Conservation (phyloP, 2,888 invertebrate species). For the Drosophila monieri region DNA sequence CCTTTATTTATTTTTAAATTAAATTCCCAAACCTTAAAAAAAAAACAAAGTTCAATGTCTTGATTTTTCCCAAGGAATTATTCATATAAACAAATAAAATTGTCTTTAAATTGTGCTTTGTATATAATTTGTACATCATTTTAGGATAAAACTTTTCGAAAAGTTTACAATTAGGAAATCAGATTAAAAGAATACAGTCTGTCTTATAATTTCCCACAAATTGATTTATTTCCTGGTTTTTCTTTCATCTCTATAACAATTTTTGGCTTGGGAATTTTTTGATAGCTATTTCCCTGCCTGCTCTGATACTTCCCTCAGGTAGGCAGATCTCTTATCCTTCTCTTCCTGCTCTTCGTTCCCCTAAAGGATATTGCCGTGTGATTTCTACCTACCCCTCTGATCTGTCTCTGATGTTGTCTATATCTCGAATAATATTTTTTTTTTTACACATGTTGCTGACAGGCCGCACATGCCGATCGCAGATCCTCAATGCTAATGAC, state of each 20-base stretch:
- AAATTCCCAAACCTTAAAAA: too few species aligned
- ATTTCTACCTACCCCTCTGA: constrained; percentile 58
- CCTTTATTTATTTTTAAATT: neutral
- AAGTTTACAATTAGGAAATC: constrained; percentile 19
- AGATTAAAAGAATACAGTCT: constrained; percentile 1
- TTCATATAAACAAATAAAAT: constrained; percentile 23
- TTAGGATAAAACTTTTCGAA: constrained; percentile 14
- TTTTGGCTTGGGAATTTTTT: constrained; percentile 7
- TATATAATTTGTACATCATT: neutral
- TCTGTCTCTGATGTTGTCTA: constrained; percentile 2
- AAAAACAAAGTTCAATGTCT: constrained; percentile 25
- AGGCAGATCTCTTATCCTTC: constrained; percentile 15
- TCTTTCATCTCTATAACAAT: constrained; percentile 5
- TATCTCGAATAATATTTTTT: neutral
- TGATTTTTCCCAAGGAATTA: constrained; percentile 14
- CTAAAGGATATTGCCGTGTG: constrained; percentile 7
- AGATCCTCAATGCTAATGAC: constrained; percentile 66
- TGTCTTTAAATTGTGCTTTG: constrained; percentile 21
- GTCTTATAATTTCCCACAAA: neutral
- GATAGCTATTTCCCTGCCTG: constrained; percentile 1
- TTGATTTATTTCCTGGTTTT: neutral
- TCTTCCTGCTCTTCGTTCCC: constrained; percentile 5
- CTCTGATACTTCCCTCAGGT: constrained; percentile 30
- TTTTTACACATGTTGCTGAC: constrained; percentile 40
- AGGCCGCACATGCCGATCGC: constrained; percentile 52